phyloP scores from a whole-genome alignment of 2,888 invertebrate genomes.

The Sepioteuthis lessoniana region DNA sequence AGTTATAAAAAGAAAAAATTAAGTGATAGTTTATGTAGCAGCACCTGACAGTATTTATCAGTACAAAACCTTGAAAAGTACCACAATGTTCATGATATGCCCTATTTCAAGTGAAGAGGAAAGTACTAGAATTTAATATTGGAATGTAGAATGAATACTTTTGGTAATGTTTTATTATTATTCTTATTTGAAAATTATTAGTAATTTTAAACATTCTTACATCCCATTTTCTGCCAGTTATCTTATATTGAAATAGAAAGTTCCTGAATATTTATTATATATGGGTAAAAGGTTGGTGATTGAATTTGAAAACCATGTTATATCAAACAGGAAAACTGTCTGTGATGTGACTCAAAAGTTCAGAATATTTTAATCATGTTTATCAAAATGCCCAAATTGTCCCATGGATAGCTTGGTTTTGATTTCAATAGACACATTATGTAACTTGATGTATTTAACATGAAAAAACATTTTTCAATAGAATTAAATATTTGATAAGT shows the following conservation, averaged over 20 bases:
- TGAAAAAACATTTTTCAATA: not conserved
- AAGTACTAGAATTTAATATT: no score
- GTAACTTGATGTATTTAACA: not conserved
- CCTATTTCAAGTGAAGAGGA: no score
- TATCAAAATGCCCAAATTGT: not conserved
- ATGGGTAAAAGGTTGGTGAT: not conserved
- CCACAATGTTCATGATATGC: no score
- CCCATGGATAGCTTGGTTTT: not conserved
- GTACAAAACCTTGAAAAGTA: no score
- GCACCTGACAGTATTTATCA: no score
- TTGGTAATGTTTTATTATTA: no score
- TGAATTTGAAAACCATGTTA: not conserved
- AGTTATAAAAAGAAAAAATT: no score
- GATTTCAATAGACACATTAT: slow-evolving; percentile 25
- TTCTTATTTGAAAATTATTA: no score
- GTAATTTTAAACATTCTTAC: not conserved
- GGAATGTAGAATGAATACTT: no score
- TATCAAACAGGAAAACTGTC: not conserved
- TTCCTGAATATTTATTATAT: not conserved
- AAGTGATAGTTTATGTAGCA: no score
- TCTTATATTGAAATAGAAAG: not conserved
- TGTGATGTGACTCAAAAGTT: not conserved
- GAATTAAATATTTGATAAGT: slow-evolving; percentile 4
- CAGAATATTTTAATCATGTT: not conserved
- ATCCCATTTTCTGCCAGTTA: not conserved